Base-by-base conservation (phyloP, 2,888 invertebrate species). In the Willowsia nigromaculata region DNA sequence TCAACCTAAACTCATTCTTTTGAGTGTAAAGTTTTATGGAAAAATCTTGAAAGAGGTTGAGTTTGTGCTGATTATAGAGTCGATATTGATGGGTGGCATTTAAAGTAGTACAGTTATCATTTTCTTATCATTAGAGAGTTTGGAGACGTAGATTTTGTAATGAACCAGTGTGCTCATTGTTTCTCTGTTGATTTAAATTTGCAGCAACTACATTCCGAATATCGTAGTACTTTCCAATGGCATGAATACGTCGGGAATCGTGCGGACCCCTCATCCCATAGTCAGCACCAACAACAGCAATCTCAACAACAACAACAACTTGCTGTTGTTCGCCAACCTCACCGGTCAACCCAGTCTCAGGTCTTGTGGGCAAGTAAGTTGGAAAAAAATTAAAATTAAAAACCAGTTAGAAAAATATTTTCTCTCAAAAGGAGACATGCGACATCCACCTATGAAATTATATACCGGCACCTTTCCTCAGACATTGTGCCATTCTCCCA, bases 181-280 rank as follows among this genome's bases (percentile, higher is more conserved):
- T 37, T 11, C n/a, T 15, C 18, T 76, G 18, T 59, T 43, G 13
- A 30, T 30, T 84, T 59, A 1, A 18, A 30, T n/a, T 37, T 59
- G 81, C 93, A 93, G 92, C 96, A 98, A 97, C 96, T 97, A 95
- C 97, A 97, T 95, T 97, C 97, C 94, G 97, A 98, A 95, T 97
- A 98, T 95, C 96, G 97, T 95, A 97, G 97, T 96, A 97, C 97
- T 93, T 98, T 97, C 96, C 96, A 97, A 96, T 98, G 97, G 97
- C 97, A 98, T 96, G 97, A 97, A 94, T 96, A 97, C 95, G 97
- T 97, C 93, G 96, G 96, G 91, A 94, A 90, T 78, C 90, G 90
- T 68, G 88, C 90, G 56, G 89, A 90, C 56, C 89, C 90, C 37
- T 89, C 93, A 94, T 91, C 94, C 94, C 91, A 94, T 94, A 92